phyloP scores from a whole-genome alignment of 2,797 vertebrate genomes.

The Pipistrellus nathusii region DNA sequence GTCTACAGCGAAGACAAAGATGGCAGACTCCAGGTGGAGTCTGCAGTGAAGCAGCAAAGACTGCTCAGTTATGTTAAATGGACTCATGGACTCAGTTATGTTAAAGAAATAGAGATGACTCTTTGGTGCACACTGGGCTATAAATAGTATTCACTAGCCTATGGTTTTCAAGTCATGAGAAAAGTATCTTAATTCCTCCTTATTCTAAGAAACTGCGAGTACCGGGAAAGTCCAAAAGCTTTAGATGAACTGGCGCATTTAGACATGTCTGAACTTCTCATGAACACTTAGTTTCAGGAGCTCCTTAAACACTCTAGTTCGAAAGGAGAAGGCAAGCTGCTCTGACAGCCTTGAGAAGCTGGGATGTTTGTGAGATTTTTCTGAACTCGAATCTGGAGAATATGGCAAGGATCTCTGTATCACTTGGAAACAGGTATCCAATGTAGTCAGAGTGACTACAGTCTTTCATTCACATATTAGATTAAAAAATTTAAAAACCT shows the following conservation, averaged over 20 bases:
- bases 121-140: neutral
- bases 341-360: neutral
- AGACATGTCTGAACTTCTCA: conserved; percentile 60
- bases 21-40: too few species aligned
- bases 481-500: neutral
- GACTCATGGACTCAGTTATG: neutral
- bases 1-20: too few species aligned
- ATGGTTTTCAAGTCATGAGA: conserved; percentile 52
- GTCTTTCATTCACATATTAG: neutral
- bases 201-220: conserved; percentile 57
- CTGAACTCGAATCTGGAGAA: neutral
- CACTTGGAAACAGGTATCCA: neutral
- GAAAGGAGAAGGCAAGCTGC: conserved; percentile 17
- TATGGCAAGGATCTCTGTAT: neutral
- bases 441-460: neutral
- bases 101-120: conserved; percentile 7
- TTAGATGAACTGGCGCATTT: conserved; percentile 41
- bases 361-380: neutral
- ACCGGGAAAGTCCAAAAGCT: conserved; percentile 35
- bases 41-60: too few species aligned
- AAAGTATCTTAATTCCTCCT: conserved; percentile 19
- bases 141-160: neutral
- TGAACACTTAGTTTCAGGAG: conserved; percentile 39
- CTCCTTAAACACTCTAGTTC: neutral
- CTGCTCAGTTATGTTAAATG: too few species aligned